Conservation (phyloP, 2,113 vertebrate species). For the Jaculus jaculus region DNA sequence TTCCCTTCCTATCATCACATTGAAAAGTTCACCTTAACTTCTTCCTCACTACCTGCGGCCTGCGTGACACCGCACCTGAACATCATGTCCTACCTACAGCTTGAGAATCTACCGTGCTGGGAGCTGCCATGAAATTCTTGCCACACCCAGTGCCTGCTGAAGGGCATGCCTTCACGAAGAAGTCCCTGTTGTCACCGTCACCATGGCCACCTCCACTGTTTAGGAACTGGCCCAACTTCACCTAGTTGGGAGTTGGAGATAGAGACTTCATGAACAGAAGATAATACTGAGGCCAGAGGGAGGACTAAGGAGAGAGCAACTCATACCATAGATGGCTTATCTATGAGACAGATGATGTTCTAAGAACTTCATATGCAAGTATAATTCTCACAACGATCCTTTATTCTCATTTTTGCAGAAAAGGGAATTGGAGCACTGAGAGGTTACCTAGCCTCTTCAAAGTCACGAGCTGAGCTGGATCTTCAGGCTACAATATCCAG, state of each 20-base stretch:
- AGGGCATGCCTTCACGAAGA: not conserved
- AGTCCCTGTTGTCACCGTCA: not conserved
- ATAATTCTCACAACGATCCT: not conserved
- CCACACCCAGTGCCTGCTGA: not conserved
- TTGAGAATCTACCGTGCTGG: fast-evolving
- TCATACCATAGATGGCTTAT: not conserved
- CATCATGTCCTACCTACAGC: fast-evolving
- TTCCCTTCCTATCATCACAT: not conserved
- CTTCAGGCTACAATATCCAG: not conserved
- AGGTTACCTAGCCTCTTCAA: not conserved
- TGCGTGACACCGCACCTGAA: not conserved
- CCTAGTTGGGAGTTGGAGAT: too few species aligned
- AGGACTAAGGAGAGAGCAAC: not conserved
- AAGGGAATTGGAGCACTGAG: not conserved
- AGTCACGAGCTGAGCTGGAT: not conserved
- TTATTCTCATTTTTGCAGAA: not conserved
- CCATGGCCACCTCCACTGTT: fast-evolving
- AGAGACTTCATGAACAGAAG: not conserved
- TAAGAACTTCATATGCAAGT: not conserved
- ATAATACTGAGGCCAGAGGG: not conserved
- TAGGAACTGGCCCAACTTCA: not conserved
- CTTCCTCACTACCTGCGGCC: fast-evolving
- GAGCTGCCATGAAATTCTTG: fast-evolving
- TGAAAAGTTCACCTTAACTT: not conserved
- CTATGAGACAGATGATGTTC: not conserved